Conservation (phyloP, 1,140 invertebrate genomes). For the Cyclina sinensis region DNA sequence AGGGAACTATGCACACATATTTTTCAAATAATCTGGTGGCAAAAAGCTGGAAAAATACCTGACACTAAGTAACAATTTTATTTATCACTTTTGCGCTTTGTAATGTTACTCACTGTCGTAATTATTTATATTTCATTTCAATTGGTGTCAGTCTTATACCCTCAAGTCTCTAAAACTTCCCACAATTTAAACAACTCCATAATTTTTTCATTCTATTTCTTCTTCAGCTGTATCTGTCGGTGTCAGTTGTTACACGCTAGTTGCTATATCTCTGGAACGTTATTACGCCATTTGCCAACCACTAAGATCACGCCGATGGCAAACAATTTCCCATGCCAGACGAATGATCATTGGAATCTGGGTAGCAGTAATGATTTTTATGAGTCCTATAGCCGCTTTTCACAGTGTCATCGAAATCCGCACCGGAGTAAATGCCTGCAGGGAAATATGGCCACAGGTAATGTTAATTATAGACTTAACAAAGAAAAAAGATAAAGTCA, state of each 20-base stretch:
- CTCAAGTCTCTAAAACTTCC: too few species aligned
- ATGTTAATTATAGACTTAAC: not conserved
- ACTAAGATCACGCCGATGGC: constrained; percentile 91
- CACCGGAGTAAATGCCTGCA: constrained; percentile 74
- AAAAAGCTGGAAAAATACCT: too few species aligned
- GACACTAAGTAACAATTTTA: too few species aligned
- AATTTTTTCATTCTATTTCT: too few species aligned
- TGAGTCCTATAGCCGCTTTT: constrained; percentile 91
- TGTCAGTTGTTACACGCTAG: constrained; percentile 95
- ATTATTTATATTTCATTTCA: too few species aligned
- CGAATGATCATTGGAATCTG: constrained; percentile 88
- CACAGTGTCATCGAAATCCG: constrained; percentile 89
- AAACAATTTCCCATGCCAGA: constrained; percentile 95
- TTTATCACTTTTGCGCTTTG: too few species aligned
- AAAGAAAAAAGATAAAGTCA: too few species aligned
- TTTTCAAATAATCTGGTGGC: too few species aligned
- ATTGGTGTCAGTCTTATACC: too few species aligned
- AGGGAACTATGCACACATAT: too few species aligned
- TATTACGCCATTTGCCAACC: constrained; percentile 97
- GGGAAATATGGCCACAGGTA: constrained; percentile 79
- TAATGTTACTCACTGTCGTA: too few species aligned
- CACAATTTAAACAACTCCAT: too few species aligned
- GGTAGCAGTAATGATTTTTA: constrained; percentile 71
- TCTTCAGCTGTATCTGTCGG: constrained; percentile 93
- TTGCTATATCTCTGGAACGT: constrained; percentile 95